A percentile compares a stretch with the other conserved stretches of the same genome.
Conservation (phyloP, 1,140 invertebrate genomes). For the Amyelois transitella region DNA sequence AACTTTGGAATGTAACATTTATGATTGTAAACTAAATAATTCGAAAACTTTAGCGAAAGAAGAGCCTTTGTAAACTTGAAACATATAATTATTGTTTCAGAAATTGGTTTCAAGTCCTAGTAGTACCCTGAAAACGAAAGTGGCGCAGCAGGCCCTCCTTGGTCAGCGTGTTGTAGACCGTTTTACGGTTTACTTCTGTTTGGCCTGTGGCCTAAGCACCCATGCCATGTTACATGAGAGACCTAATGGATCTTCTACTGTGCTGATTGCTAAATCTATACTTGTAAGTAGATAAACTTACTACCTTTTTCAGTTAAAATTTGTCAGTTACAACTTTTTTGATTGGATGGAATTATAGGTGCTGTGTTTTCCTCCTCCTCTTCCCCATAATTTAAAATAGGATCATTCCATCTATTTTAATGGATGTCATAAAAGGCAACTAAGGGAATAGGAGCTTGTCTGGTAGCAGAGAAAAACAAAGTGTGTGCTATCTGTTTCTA, state of each 20-base stretch:
- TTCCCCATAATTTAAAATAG: too few species aligned
- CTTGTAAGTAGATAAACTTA: slow-evolving; percentile 34
- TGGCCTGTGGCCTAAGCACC: slow-evolving; percentile 54
- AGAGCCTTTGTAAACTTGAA: too few species aligned
- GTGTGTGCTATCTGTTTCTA: too few species aligned
- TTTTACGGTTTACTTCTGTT: slow-evolving; percentile 53
- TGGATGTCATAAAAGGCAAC: too few species aligned
- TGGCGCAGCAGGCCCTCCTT: slow-evolving; percentile 46
- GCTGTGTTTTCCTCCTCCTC: too few species aligned
- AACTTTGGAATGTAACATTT: neutral
- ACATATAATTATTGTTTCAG: slow-evolving; percentile 31
- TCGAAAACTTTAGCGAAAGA: too few species aligned
- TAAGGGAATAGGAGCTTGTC: too few species aligned
- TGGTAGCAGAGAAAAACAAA: too few species aligned
- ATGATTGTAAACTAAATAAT: too few species aligned
- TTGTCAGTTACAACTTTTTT: too few species aligned
- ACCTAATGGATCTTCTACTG: slow-evolving; percentile 17
- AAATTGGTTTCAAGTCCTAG: slow-evolving; percentile 41
- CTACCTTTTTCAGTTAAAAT: neutral
- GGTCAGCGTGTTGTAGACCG: slow-evolving; percentile 36
- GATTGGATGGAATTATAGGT: too few species aligned
- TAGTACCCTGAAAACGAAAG: slow-evolving; percentile 37
- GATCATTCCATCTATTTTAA: too few species aligned
- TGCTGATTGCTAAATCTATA: slow-evolving; percentile 40
- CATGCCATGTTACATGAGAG: slow-evolving; percentile 51